Conservation (phyloP, 2,888 invertebrate genomes). For the Hemaris fuciformis region DNA sequence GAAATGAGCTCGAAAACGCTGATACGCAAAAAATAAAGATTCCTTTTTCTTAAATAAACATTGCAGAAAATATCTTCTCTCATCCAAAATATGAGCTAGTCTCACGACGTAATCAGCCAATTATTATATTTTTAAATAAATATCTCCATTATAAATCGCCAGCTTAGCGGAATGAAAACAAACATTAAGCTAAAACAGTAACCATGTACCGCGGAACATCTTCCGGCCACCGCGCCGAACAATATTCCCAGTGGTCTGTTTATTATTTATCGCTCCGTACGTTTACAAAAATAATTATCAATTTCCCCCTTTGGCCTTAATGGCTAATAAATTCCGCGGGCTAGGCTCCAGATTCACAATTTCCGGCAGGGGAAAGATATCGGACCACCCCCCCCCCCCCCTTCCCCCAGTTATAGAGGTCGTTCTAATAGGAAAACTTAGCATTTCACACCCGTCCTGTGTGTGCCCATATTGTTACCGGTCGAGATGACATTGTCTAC, state of each 20-base stretch:
- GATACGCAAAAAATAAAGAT: no score
- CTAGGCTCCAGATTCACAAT: conserved; percentile 52
- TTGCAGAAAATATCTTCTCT: no score
- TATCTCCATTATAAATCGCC: neutral
- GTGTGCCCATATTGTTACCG: conserved; percentile 24
- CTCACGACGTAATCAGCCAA: no score
- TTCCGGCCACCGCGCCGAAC: neutral
- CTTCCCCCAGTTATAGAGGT: conserved; percentile 23
- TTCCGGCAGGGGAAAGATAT: conserved; percentile 38
- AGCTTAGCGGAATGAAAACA: neutral
- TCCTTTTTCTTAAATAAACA: no score
- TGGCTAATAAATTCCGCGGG: conserved; percentile 49
- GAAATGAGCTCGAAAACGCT: no score
- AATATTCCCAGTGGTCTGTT: neutral
- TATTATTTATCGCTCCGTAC: neutral
- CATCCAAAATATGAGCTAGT: no score
- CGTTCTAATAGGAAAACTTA: conserved; percentile 47
- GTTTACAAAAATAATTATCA: conserved; percentile 46
- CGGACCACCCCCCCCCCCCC: conserved; percentile 9
- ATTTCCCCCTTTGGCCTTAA: conserved; percentile 47
- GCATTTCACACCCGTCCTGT: conserved; percentile 33
- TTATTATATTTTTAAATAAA: neutral
- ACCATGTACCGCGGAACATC: neutral
- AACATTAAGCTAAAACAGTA: neutral
- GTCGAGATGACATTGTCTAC: neutral